Evolutionary conservation across 2,888 invertebrate species (phyloP), one percentile per base, ranked within the genome.

Genomic region (Hypomecis punctinalis): DNA sequence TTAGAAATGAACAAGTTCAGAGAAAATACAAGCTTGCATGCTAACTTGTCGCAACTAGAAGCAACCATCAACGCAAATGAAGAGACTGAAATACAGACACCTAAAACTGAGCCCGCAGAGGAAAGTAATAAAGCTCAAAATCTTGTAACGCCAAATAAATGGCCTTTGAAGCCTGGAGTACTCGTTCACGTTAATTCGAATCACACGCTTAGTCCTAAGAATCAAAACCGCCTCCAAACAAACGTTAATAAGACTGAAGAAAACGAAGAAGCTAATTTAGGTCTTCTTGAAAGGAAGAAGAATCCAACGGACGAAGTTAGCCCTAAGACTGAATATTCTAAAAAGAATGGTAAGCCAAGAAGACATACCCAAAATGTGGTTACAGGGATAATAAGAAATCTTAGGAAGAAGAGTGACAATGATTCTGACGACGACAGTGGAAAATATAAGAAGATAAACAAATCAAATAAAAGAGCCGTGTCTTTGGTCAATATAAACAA

Each of bases 121-220:
- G 84, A 88, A 43, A 73, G 69, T 0, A 76, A 84, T 73, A 87
- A 86, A 74, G 73, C 71, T 39, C 86, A 90, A 79, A 82, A 84
- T 67, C 83, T 86, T 42, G 83, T 85, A 35, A 94, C 95, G 33
- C 94, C 94, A 5, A 95, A 93, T 73, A 96, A 97, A 82, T 98
- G 98, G 98, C 98, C 98, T 7, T 89, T 97, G 66, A 96, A 97
- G 80, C 97, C 98, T 3, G 98, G 98, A 58, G 97, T 98, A 59
- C 93, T 98, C 79, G 96, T 98, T 54, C 98, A 98, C 84, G 96
- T 97, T 35, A 97, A 97, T 90, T 96, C 97, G 62, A 95, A 96
- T 84, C 96, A 97, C 85, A 96, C 96, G 75, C 80, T 95, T 11
- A 94, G 95, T 74, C 94, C 95, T 39, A 93, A 93, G 75, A 93